phyloP scores from a whole-genome alignment of 2,797 vertebrate species.

The Danio aesculapii region DNA sequence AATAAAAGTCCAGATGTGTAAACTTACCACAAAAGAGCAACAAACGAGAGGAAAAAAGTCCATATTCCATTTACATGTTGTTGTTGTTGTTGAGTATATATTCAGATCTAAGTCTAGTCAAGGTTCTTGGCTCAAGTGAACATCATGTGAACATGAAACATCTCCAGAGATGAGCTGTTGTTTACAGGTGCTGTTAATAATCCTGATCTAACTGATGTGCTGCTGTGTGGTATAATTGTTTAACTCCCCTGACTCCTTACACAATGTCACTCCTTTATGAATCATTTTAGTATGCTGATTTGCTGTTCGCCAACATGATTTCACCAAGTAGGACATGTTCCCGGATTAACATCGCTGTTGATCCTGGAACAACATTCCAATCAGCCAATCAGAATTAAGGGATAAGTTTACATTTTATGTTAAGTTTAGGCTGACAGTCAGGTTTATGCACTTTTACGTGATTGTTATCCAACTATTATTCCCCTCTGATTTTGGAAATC shows the following conservation, averaged over 20 bases:
- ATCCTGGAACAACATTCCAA: no score
- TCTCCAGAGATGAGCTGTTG: constrained; percentile 51
- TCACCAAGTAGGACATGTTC: no score
- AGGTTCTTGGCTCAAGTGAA: neutral
- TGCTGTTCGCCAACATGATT: no score
- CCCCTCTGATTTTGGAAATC: no score
- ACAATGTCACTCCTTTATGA: constrained; percentile 32
- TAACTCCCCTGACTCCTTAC: constrained; percentile 44
- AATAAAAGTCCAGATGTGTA: neutral
- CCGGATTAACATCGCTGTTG: no score
- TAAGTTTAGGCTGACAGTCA: no score
- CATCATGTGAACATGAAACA: constrained; percentile 7
- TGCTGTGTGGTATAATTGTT: constrained; percentile 64
- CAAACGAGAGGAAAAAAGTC: neutral
- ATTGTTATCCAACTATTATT: no score
- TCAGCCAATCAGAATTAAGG: no score
- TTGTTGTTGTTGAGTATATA: neutral
- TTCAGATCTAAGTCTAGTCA: neutral
- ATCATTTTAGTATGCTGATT: no score
- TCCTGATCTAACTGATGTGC: constrained; percentile 54
- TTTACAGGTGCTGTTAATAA: constrained; percentile 45
- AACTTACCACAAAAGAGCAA: neutral
- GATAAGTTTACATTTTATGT: no score
- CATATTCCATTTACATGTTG: neutral
- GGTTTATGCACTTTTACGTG: no score